Conservation (phyloP, 2,797 vertebrate species). For the Mormyrus hasselquistii region DNA sequence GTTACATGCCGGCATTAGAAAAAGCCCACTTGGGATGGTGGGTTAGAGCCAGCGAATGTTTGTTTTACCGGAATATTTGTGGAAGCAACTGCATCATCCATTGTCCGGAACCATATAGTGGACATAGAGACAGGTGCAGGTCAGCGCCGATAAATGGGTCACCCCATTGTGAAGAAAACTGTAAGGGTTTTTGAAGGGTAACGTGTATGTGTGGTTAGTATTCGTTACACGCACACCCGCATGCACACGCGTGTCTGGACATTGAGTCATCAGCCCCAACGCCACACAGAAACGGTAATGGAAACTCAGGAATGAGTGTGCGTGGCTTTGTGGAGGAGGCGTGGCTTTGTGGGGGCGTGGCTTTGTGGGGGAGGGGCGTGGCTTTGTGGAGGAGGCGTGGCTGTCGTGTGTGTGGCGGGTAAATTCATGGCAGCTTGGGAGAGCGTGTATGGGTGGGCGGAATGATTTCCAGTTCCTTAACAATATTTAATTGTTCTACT, state of each 20-base stretch:
- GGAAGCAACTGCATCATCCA: background rate
- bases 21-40: background rate
- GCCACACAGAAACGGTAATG: background rate
- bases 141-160: background rate
- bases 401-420: background rate
- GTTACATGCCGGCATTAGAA: background rate
- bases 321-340: background rate
- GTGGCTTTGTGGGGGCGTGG: background rate
- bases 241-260: background rate
- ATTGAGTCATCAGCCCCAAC: background rate
- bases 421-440: constrained; percentile 20
- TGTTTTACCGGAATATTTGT: background rate
- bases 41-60: background rate
- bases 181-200: background rate
- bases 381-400: background rate
- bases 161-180: background rate
- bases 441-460: constrained; percentile 19
- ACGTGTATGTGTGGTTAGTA: background rate
- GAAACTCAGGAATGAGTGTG: background rate
- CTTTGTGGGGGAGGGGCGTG: background rate
- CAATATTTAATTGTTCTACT: constrained; percentile 44
- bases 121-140: background rate
- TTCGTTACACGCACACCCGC: background rate
- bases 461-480: constrained; percentile 1
- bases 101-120: background rate